Conservation (phyloP, 2,113 vertebrate genomes). For the Mus spicilegus region DNA sequence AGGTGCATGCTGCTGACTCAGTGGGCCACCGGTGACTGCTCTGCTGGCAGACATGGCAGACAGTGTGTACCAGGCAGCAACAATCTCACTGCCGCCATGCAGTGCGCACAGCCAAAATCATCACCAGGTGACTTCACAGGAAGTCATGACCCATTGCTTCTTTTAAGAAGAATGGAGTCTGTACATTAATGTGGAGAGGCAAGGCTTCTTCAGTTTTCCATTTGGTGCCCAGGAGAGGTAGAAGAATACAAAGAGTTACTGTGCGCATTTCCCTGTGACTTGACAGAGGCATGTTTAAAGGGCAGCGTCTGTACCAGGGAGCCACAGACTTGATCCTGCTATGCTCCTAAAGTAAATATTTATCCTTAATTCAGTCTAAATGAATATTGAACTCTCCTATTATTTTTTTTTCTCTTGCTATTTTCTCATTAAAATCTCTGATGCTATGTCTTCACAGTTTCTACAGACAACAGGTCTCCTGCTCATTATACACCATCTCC, state of each 20-base stretch:
- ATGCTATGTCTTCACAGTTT: constrained; percentile 66
- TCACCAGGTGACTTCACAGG: background rate
- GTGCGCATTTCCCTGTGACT: constrained; percentile 47
- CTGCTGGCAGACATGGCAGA: background rate
- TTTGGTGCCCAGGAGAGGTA: background rate
- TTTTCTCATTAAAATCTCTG: constrained; percentile 83
- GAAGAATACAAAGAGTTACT: constrained; percentile 60
- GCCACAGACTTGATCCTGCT: constrained; percentile 61
- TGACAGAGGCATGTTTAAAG: constrained; percentile 44
- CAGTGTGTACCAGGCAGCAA: background rate
- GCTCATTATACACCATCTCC: constrained; percentile 78
- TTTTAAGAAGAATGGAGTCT: constrained; percentile 29
- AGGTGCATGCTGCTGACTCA: background rate
- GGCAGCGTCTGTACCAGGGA: constrained; percentile 37
- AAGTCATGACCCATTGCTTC: background rate
- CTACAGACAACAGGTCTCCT: constrained; percentile 60
- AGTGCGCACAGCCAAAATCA: background rate
- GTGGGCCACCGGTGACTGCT: background rate
- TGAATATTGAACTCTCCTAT: constrained; percentile 48
- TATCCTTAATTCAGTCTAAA: constrained; percentile 72
- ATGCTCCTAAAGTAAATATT: constrained; percentile 77
- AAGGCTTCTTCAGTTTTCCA: background rate
- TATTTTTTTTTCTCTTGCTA: constrained; percentile 38
- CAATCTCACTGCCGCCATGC: background rate
- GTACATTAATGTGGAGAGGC: background rate